phyloP scores from a whole-genome alignment of 2,888 invertebrate genomes.

The Dioctria linearis region DNA sequence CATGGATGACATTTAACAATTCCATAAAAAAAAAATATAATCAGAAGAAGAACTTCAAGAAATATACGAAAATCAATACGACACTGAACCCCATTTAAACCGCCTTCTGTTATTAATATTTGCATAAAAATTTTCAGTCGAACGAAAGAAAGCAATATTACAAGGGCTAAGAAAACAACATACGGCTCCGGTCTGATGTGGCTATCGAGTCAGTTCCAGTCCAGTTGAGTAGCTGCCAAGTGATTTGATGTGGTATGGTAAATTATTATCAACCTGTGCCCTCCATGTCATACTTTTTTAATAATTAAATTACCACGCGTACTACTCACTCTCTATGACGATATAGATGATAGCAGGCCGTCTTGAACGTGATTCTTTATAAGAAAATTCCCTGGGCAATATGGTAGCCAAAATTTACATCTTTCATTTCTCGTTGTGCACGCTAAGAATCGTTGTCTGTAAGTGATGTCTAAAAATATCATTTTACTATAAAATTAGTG shows the following conservation, averaged over 20 bases:
- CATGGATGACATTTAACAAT: conserved; percentile 5
- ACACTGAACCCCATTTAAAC: neutral
- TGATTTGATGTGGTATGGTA: conserved; percentile 19
- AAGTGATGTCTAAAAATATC: conserved; percentile 46
- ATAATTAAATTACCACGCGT: conserved; percentile 42
- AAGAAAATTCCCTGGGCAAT: neutral
- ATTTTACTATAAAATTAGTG: conserved; percentile 9
- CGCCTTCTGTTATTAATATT: neutral
- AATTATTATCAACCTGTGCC: neutral
- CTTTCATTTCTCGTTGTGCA: conserved; percentile 57
- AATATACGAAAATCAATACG: conserved; percentile 28
- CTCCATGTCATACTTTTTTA: neutral
- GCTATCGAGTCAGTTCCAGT: conserved; percentile 31
- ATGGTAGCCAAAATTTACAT: conserved; percentile 58
- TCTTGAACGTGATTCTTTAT: conserved; percentile 9
- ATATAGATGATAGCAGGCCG: neutral
- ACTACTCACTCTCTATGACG: neutral
- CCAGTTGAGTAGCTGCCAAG: conserved; percentile 36
- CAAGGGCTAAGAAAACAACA: neutral
- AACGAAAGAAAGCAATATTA: neutral
- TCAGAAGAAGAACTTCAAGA: conserved; percentile 12
- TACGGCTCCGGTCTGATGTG: neutral
- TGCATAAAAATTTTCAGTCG: conserved; percentile 23
- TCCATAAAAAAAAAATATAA: conserved; percentile 27
- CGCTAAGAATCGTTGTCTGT: conserved; percentile 56